Evolutionary conservation across 2,797 vertebrate genomes (phyloP).

Genomic region (Staurois parvus): DNA sequence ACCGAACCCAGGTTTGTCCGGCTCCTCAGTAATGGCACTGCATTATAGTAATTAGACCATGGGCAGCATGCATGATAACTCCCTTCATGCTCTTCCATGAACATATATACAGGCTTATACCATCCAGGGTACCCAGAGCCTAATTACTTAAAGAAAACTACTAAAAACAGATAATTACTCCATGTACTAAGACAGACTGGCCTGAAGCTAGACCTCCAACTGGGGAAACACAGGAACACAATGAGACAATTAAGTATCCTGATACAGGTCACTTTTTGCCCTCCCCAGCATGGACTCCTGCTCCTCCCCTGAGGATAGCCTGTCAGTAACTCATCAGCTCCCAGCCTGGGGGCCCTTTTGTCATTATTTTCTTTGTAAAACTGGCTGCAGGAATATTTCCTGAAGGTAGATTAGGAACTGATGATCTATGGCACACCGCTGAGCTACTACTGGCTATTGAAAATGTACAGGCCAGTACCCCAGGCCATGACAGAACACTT

Average conservation of each 20-base stretch:
- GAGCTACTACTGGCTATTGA: not conserved
- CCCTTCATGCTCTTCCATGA: too few relatives aligned
- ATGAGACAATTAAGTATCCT: not conserved
- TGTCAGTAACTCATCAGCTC: slow-evolving; percentile 2
- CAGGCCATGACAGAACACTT: not conserved
- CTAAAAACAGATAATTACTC: too few relatives aligned
- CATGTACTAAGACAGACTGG: not conserved
- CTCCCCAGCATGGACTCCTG: not conserved
- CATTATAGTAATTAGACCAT: too few relatives aligned
- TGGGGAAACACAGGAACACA: not conserved
- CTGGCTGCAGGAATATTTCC: not conserved
- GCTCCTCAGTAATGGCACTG: too few relatives aligned
- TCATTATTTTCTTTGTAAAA: not conserved
- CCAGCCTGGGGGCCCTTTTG: not conserved
- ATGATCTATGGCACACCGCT: slow-evolving; percentile 1
- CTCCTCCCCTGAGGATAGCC: not conserved
- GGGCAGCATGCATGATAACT: too few relatives aligned
- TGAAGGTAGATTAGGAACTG: slow-evolving; percentile 11
- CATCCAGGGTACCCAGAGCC: too few relatives aligned
- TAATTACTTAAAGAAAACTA: too few relatives aligned
- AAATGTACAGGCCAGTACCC: not conserved
- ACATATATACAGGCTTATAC: too few relatives aligned
- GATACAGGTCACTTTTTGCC: not conserved
- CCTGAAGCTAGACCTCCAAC: not conserved
- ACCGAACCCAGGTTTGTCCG: too few relatives aligned